Evolutionary conservation across 2,113 vertebrate genomes (phyloP), one percentile per base, ranked within the genome.

Genomic region (Guaruba guarouba): DNA sequence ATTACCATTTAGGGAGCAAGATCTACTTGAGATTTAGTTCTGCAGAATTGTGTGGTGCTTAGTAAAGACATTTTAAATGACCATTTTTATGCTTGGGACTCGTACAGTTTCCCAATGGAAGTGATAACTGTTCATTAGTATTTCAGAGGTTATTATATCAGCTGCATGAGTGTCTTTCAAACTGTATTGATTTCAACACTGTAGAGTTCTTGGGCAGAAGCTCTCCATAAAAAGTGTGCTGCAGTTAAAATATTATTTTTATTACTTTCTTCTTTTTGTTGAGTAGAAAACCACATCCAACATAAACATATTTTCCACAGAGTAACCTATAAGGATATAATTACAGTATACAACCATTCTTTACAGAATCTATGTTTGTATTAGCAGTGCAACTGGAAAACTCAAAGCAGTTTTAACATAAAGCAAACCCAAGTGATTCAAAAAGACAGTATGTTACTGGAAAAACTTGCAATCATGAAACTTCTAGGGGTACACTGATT

Each of bases 1-100:
- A 97, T 97, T 96, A 97, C 90, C 92, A 97, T 93, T 96, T 94
- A 96, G 86, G 76, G 86, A 95, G 92, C 69, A 44, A 59, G 61
- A 88, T 78, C 82, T 93, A 82, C 69, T 84, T 6, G 5, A 88
- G 88, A 84, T 94, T 91, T 94, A 90, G 95, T 82, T 93, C 91
- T 81, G 80, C 33, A 86, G 95, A 97, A 93, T 95, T 96, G 85
- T 89, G 67, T 46, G 79, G 51, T 88, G 82, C 82, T 79, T 91
- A 92, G 77, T 95, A 95, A 96, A 97, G 89, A 97, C 88, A 75
- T 96, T 96, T 96, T 85, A 97, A 93, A 71, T 86, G 64, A 67
- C 61, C 86, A 82, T 73, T 96, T 96, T 94, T 88, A 93, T 94
- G 77, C 54, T 70, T 90, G 81, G 84, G 91, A 93, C 89, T 3